Evolutionary conservation across 2,888 invertebrate species (phyloP), one percentile per base, ranked within the genome.

Genomic region (Spodoptera picta): DNA sequence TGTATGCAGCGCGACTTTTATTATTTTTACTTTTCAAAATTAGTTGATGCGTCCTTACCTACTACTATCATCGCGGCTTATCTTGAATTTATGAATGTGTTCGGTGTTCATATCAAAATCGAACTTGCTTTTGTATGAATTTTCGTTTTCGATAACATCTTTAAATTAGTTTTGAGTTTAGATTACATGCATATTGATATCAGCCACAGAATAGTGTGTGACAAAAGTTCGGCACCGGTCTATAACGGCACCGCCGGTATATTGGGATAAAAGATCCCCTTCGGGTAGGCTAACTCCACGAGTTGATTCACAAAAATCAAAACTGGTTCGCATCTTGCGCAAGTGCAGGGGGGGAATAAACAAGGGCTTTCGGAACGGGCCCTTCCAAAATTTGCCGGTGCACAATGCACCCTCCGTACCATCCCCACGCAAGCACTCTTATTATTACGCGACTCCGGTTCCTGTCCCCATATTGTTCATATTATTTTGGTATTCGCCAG

Each of bases 311-410:
- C 87, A 87, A 92, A 92, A 92, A 92, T 93, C 91, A 90, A 91
- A 94, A 94, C 94, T 91, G 93, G 94, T 94, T 92, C 93, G 88
- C 92, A 91, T 93, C 94, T 94, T 93, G 92, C 93, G 93, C 94
- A 93, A 94, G 91, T 92, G 90, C 91, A 89, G 90, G 93, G 93
- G 75, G 75, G 93, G 91, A 89, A 84, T 84, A 86, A 90, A 92
- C 90, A 91, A 92, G 93, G 93, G 93, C 88, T 90, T 91, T 90
- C 75, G 85, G 87, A 84, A 85, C 89, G 92, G 91, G 88, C 94
- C 94, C 94, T 94, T 92, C 94, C 93, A 88, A 94, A 94, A 88
- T 94, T 94, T 89, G 92, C 90, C 93, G 93, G 91, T 94, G 94
- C 93, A 94, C 94, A 93, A 93, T 94, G 94, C 94, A 94, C 94